Base-by-base conservation (phyloP, 2,888 invertebrate genomes). In the Eupithecia dodoneata region DNA sequence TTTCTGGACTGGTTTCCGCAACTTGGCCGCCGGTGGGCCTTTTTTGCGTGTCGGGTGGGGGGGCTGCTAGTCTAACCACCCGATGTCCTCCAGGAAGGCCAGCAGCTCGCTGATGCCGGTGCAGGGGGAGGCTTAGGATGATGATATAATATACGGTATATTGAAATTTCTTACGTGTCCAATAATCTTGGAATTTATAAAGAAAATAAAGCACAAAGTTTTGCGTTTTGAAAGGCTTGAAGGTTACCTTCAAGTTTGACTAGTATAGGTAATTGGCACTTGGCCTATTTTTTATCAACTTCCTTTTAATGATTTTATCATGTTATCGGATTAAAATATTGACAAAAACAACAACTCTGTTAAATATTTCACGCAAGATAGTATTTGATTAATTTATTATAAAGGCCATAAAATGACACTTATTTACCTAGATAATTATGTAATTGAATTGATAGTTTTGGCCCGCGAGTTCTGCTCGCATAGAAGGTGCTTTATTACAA, bases 321-420 rank as follows among this genome's bases (percentile, higher is more conserved):
- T 30, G 63, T 30, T 63, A 63, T 30, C 63, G 30, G 63, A 63
- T 63, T 63, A 30, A 63, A 63, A 63, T 30, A 63, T 63, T 63
- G 30, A 18, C 63, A 63, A 59, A 18, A 30, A 3, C 10, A 30
- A 18, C 59, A 59, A 59, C 15, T 59, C 18, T 59, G 59, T 12
- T 63, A 63, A 59, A 12, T 30, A 30, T 63, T 10, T 63, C 59
- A 59, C 18, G 18, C 18, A 3, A 59, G 18, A 59, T 59, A 10
- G 63, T 63, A 63, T 63, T 63, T 30, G 63, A 63, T 63, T 12
- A 30, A 63, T 12, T 12, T 30, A 30, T 12, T 63, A 7, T 63
- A 63, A 30, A 63, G 63, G 4, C 12, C 4, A 63, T 12, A 12
- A 30, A 59, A 30, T n/a, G 15, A 52, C 52, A 6, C 52, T 5